Percentiles rank a stretch among this genome's conserved stretches.
Evolutionary conservation across 2,888 invertebrate genomes (phyloP).

Genomic region (Perdita meconis): DNA sequence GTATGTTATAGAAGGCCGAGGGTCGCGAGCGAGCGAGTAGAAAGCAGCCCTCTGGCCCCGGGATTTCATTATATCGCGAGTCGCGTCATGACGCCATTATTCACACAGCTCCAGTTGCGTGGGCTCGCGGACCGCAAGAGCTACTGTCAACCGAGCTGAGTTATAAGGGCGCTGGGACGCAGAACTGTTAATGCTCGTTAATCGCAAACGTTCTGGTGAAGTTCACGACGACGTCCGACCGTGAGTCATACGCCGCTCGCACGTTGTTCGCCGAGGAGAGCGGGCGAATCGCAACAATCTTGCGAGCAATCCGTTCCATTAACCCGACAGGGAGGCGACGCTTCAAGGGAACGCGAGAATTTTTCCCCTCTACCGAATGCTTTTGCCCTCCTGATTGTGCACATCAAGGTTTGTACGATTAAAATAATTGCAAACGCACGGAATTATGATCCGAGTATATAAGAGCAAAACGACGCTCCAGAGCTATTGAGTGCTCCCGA

Average conservation of each 20-base stretch:
- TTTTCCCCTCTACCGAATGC: not conserved
- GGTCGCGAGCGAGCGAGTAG: conserved; percentile 57
- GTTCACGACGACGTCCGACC: conserved; percentile 40
- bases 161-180: conserved; percentile 62
- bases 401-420: conserved; percentile 35
- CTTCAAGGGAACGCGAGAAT: not conserved
- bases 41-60: conserved; percentile 71
- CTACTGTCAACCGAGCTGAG: conserved; percentile 64
- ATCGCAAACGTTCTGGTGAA: conserved; percentile 49
- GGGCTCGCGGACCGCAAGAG: conserved; percentile 58
- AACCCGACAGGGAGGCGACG: not conserved
- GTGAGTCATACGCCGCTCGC: conserved; percentile 32
- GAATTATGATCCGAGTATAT: not conserved
- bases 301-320: not conserved
- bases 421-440: conserved; percentile 34
- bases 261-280: conserved; percentile 1
- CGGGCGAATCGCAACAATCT: conserved; percentile 2
- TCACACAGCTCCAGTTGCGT: conserved; percentile 73
- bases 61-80: conserved; percentile 72
- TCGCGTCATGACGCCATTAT: conserved; percentile 70
- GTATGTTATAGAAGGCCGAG: conserved; percentile 54
- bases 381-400: not conserved
- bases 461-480: not conserved
- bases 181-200: conserved; percentile 62
- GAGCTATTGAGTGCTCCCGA: conserved; percentile 1